Conservation (phyloP, 2,113 vertebrate genomes). For the Zingel zingel region DNA sequence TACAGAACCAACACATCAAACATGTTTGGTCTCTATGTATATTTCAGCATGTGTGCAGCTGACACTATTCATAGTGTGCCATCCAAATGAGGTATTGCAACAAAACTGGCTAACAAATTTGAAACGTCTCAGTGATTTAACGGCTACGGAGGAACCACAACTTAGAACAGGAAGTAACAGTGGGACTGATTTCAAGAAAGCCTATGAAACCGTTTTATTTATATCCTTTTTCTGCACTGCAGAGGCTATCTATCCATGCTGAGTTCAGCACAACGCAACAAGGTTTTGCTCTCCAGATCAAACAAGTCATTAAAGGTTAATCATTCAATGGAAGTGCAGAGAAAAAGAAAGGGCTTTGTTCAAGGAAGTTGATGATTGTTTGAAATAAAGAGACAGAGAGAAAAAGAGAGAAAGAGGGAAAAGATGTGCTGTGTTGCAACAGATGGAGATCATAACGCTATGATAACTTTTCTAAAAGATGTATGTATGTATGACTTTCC, state of each 20-base stretch:
- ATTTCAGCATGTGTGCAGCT: conserved; percentile 46
- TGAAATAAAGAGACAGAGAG: conserved; percentile 27
- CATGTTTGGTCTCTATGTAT: conserved; percentile 22
- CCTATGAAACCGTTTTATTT: conserved; percentile 57
- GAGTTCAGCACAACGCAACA: conserved; percentile 19
- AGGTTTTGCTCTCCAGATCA: conserved; percentile 44
- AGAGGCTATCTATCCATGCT: background rate
- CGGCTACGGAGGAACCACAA: conserved; percentile 67
- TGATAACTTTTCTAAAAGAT: conserved; percentile 6
- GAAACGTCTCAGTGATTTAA: conserved; percentile 59
- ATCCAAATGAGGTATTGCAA: conserved; percentile 42
- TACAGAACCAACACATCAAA: conserved; percentile 51
- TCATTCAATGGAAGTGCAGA: conserved; percentile 49
- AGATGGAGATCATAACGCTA: conserved; percentile 5
- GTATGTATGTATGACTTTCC: conserved; percentile 7
- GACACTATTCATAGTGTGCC: conserved; percentile 33
- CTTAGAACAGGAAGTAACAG: conserved; percentile 64
- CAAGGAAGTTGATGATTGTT: conserved; percentile 45
- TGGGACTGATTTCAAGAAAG: conserved; percentile 61
- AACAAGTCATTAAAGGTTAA: conserved; percentile 60
- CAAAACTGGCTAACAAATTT: conserved; percentile 54
- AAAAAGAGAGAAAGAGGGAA: background rate
- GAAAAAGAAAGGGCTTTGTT: conserved; percentile 15
- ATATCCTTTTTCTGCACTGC: conserved; percentile 32
- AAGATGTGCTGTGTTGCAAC: background rate